Conservation (phyloP, 1,140 invertebrate species). For the Leptoteleia sp. region DNA sequence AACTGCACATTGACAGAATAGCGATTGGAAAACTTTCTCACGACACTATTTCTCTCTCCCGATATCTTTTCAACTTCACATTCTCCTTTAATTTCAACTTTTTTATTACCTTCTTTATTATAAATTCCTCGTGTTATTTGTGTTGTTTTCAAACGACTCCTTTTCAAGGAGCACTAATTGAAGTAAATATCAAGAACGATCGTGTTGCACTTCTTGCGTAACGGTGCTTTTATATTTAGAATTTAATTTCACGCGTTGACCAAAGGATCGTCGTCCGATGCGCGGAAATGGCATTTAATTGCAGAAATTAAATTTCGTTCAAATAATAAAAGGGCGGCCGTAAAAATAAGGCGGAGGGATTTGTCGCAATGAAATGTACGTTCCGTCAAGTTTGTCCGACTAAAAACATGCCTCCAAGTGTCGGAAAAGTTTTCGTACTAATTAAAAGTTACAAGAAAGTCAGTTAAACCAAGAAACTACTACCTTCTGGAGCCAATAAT, state of each 20-base stretch:
- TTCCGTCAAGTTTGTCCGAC: conserved; percentile 10
- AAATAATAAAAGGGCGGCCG: conserved; percentile 1
- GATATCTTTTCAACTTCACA: conserved; percentile 19
- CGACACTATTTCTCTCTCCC: conserved; percentile 1
- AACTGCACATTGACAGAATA: conserved; percentile 6
- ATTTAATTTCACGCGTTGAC: no score
- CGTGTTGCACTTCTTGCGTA: no score
- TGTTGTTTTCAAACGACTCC: conserved; percentile 6
- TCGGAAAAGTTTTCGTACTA: conserved; percentile 41
- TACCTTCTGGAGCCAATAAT: conserved; percentile 46
- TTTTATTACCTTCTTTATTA: conserved; percentile 17
- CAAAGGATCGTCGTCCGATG: no score
- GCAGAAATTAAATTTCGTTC: background rate
- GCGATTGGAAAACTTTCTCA: conserved; percentile 8
- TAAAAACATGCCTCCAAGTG: conserved; percentile 11
- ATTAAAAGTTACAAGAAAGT: conserved; percentile 56
- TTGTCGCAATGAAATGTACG: conserved; percentile 10
- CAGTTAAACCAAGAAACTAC: conserved; percentile 55
- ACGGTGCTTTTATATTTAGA: no score
- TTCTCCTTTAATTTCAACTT: conserved; percentile 7
- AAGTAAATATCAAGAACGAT: conserved; percentile 1
- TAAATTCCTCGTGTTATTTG: conserved; percentile 12
- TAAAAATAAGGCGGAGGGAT: conserved; percentile 1
- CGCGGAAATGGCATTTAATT: no score
- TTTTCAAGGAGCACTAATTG: conserved; percentile 8